Base-by-base conservation (phyloP, 2,113 vertebrate species). In the Emydura subglobosa region DNA sequence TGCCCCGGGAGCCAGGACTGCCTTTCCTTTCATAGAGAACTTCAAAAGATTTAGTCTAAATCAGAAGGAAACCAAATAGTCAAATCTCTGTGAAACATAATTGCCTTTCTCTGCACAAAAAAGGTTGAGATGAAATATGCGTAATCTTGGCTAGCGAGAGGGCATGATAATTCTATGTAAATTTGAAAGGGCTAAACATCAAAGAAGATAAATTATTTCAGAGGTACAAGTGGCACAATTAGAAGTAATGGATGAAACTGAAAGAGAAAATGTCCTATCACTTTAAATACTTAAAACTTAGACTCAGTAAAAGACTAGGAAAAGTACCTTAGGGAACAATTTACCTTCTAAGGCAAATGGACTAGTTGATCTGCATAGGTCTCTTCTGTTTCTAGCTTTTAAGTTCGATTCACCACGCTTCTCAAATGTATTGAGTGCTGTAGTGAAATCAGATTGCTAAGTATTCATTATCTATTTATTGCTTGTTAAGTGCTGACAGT, bases 331-430 rank as follows among this genome's bases (percentile, higher is more conserved):
- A 85, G 42, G 39, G 31, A 49, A 17, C 76, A 79, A 7, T 74
- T 91, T 44, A 42, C 5, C 54, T 93, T 88, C 65, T 34, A 83
- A 55, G 86, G 31, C 72, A 81, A 90, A 54, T 59, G 31, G 14
- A 21, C n/a, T 76, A 50, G 50, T 10, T 61, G 42, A 5, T 83
- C 57, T 94, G 29, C 76, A 68, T 11, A 4, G 42, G 74, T 27
- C 24, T 92, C 76, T 93, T 94, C 59, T 12, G 4, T 93, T 93
- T 95, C 59, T 94, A 76, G 0, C 47, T 94, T 47, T 79, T 82
- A 85, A 83, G 79, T 83, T 78, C 68, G 42, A 90, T 95, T 91
- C 91, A 59, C 88, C 59, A 31, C 2, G 0, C 93, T 93, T 89
- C 34, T 42, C 83, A 76, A 82, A 51, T 86, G 61, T 61, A 25